Evolutionary conservation across 2,888 invertebrate species (phyloP), one percentile per base, ranked within the genome.

Genomic region (Serripes groenlandicus): DNA sequence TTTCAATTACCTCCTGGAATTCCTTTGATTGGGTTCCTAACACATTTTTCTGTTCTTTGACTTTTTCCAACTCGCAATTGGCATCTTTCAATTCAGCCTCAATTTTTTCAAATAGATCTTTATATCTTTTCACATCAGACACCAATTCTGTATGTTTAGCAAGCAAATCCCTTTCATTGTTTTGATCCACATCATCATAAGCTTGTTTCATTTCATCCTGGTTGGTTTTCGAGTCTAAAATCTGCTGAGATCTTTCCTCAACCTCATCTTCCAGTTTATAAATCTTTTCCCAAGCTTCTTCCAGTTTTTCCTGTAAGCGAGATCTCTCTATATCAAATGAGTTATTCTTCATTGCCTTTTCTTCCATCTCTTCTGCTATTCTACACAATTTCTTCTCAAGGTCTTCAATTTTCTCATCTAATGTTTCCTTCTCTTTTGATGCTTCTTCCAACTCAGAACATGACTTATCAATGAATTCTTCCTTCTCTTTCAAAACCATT

Each of bases 91-190:
- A 23, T 32, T 88, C 88, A n/a, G 82, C 75, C 56, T 90, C 90
- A 28, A 85, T 77, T 54, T 89, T 89, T 21, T 88, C 80, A 56
- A 87, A 85, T 1, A 89, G 69, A n/a, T 87, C 85, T 74, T 89
- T 85, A 37, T 88, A 83, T 75, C 86, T 88, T 76, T 90, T 86
- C 21, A 89, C 73, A 26, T 80, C 64, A 18, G 89, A 90, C 64
- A 89, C 88, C 52, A 90, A 77, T 62, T 90, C 90, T 21, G 88
- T 87, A 26, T 89, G 82, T 74, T 89, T 81, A 30, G 87, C n/a
- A n/a, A 82, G 74, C 11, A 87, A 81, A 23, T 84, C 83, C 68
- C 73, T 80, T 21, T 88, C 72, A 66, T 82, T 77, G 23, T 72
- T 3, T 3, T 32, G 30, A 32, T 21, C 4, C 7, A 26, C 18